Percentiles rank a stretch among this genome's conserved stretches.
These are phyloP conservation scores for Tamias sibiricus DNA, from an alignment of 2,113 vertebrate species.

Conservation along the genomic window DNA sequence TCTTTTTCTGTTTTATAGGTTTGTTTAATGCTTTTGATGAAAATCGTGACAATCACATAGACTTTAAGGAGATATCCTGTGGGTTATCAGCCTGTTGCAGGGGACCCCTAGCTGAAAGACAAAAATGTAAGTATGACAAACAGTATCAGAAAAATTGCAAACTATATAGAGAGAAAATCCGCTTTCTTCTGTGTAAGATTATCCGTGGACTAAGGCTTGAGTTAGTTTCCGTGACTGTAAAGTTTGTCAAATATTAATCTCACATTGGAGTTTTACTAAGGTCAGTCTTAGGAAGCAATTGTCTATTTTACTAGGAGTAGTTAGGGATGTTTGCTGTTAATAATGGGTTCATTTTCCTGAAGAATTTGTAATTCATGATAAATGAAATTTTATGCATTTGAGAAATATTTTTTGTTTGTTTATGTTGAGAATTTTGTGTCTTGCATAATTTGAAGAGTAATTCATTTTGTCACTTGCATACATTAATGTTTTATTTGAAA, in stretches of 20 bases:
- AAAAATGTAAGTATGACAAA: constrained; percentile 94
- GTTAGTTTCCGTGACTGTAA: constrained; percentile 60
- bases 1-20: constrained; percentile 88
- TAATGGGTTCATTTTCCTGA: constrained; percentile 19
- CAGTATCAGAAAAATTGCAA: constrained; percentile 54
- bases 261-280: constrained; percentile 40
- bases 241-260: constrained; percentile 25
- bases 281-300: background rate
- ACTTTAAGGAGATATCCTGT: constrained; percentile 99
- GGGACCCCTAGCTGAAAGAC: constrained; percentile 96
- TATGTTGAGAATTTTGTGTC: constrained; percentile 32
- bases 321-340: constrained; percentile 9
- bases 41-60: constrained; percentile 99
- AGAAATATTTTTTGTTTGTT: constrained; percentile 47
- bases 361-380: constrained; percentile 46
- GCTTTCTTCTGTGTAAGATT: background rate
- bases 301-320: background rate
- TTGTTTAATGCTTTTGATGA: constrained; percentile 99
- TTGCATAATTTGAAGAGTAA: constrained; percentile 53
- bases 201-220: constrained; percentile 52
- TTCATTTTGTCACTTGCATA: constrained; percentile 54
- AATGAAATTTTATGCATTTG: constrained; percentile 47
- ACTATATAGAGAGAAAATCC: background rate
- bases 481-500: constrained; percentile 63
- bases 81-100: constrained; percentile 98